Base-by-base conservation (phyloP, 2,113 vertebrate genomes). In the Vicugna pacos region DNA sequence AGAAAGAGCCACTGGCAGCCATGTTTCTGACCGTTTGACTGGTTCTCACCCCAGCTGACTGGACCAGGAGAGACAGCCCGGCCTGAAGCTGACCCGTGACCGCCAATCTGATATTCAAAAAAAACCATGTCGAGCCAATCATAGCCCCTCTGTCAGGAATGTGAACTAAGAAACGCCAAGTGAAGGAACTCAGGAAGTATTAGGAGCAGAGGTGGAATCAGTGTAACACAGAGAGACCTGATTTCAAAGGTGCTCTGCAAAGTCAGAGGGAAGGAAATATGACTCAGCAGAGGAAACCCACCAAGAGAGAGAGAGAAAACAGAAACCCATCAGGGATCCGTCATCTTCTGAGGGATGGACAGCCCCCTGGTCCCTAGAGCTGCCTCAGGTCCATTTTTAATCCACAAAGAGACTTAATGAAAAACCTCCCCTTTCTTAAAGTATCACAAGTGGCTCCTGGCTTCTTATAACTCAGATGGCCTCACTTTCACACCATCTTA, bases 371-470 rank as follows among this genome's bases (percentile, higher is more conserved):
- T 32, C 42, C 50, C 50, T 50, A 54, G 28, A 19, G 38, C 13
- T 16, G 13, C 13, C 42, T 20, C 22, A 2, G 9, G 42, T 73
- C 24, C 17, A 32, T 32, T 83, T 89, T 93, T 16, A n/a, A 60
- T 48, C 56, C 65, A 75, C 11, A 12, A 38, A 60, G n/a, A 95
- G 52, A 75, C 30, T 83, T 87, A 17, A 0, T 80, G 58, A 15
- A 54, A 92, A 92, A 90, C 1, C 26, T 72, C 10, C 56, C 56
- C 81, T 81, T 88, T 76, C 65, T 95, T 76, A 50, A 73, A 82
- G 50, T 30, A 54, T 79, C 50, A 38, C 0, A 5, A 94, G 56
- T 72, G 22, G 32, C 62, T 86, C 28, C 50, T 84, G 58, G 26
- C 67, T 75, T 93, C 54, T 54, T 81, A 0, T 72, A 52, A 91